These are phyloP conservation scores for Laothoe populi DNA, from an alignment of 2,888 invertebrate species.

Conservation along the genomic window DNA sequence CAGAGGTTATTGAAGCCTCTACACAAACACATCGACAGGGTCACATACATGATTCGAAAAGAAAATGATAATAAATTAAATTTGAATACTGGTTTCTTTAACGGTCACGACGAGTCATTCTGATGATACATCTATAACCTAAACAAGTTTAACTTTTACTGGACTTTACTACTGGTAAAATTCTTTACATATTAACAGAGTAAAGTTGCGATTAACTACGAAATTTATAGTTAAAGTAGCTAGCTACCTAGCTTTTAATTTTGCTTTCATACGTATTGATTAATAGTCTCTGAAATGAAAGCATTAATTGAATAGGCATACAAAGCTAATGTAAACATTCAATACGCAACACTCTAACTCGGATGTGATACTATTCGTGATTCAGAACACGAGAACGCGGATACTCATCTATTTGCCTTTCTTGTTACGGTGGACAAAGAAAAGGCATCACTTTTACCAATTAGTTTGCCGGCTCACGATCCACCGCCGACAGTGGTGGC, in stretches of 20 bases:
- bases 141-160: neutral
- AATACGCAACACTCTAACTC: constrained; percentile 24
- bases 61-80: constrained; percentile 69
- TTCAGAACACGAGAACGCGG: constrained; percentile 56
- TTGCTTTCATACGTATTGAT: neutral
- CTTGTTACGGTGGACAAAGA: constrained; percentile 64
- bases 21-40: constrained; percentile 51
- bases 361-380: constrained; percentile 45
- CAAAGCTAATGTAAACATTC: neutral
- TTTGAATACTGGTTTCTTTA: constrained; percentile 72
- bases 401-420: constrained; percentile 71
- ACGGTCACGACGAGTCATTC: constrained; percentile 55
- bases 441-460: constrained; percentile 81
- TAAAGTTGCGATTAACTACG: neutral
- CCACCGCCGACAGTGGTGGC: constrained; percentile 56
- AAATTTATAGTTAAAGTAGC: neutral
- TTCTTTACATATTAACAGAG: neutral
- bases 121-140: constrained; percentile 16
- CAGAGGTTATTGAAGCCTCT: constrained; percentile 67
- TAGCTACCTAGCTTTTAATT: neutral
- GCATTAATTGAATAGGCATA: neutral
- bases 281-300: neutral
- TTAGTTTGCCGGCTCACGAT: constrained; percentile 67
- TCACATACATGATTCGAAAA: constrained; percentile 53
- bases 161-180: neutral